Evolutionary conservation across 1,140 invertebrate species (phyloP).

Genomic region (Paraescarpia echinospica): DNA sequence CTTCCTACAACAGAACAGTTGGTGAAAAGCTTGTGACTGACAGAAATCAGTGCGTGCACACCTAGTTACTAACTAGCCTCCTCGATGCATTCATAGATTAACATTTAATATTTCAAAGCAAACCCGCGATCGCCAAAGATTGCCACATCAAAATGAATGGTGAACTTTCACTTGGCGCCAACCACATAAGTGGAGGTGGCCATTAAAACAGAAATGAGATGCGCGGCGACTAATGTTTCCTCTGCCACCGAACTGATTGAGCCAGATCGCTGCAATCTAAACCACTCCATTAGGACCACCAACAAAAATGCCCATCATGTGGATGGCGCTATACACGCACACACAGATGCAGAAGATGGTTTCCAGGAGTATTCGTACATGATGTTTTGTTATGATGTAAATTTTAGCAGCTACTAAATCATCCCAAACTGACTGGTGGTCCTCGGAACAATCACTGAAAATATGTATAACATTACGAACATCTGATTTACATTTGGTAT

Average conservation of each 20-base stretch:
- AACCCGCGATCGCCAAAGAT: not conserved
- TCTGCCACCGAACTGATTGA: not conserved
- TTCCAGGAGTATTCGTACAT: too few relatives aligned
- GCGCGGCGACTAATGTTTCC: not conserved
- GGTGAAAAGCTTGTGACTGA: not conserved
- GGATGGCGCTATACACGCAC: not conserved
- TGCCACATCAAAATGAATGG: not conserved
- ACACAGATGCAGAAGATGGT: not conserved
- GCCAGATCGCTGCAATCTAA: not conserved
- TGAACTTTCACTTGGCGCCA: not conserved
- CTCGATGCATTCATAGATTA: not conserved
- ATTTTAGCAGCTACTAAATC: too few relatives aligned
- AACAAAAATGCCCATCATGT: not conserved
- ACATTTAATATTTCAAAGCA: not conserved
- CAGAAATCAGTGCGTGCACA: not conserved
- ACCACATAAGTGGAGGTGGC: not conserved
- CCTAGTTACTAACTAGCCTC: not conserved
- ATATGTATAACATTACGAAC: too few relatives aligned
- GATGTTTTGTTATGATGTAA: too few relatives aligned
- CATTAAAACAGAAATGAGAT: not conserved
- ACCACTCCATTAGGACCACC: not conserved
- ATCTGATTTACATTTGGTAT: too few relatives aligned
- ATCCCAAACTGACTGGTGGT: too few relatives aligned
- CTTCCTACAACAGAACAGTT: not conserved
- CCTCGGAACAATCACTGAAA: too few relatives aligned